phyloP scores from a whole-genome alignment of 2,888 invertebrate species.

The Eupelmus urozonus region DNA sequence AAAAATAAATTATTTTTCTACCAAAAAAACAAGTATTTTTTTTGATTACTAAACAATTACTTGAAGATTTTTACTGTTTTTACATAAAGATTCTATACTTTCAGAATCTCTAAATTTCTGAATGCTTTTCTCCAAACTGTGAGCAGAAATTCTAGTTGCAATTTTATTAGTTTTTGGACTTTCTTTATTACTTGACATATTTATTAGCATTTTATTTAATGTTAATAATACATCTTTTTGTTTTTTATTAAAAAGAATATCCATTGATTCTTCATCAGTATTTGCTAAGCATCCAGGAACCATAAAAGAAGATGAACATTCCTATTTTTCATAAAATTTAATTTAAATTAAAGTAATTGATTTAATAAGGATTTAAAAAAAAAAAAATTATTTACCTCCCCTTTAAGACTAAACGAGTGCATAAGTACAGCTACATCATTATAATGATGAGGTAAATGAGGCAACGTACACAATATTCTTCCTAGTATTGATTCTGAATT shows the following conservation, averaged over 20 bases:
- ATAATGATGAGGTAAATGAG: constrained; percentile 82
- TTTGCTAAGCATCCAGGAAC: constrained; percentile 74
- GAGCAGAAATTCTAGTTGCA: constrained; percentile 72
- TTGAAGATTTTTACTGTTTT: constrained; percentile 71
- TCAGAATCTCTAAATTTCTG: constrained; percentile 69
- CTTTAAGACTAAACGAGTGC: constrained; percentile 79
- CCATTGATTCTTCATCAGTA: constrained; percentile 65
- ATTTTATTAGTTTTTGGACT: constrained; percentile 70
- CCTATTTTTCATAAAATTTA: constrained; percentile 61
- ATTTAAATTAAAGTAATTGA: too few species aligned
- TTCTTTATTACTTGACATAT: constrained; percentile 66
- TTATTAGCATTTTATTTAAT: constrained; percentile 70
- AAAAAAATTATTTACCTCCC: constrained; percentile 63
- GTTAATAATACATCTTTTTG: constrained; percentile 70
- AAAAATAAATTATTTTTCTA: constrained; percentile 11
- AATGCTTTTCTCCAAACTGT: constrained; percentile 74
- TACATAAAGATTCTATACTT: constrained; percentile 63
- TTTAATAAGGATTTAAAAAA: constrained; percentile 2
- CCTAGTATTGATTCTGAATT: constrained; percentile 82
- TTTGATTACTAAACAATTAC: constrained; percentile 60
- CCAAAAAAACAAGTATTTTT: constrained; percentile 21
- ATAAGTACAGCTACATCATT: constrained; percentile 84
- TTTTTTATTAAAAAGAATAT: constrained; percentile 70
- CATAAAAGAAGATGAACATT: constrained; percentile 65
- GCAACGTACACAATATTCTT: constrained; percentile 81